phyloP scores from a whole-genome alignment of 2,113 vertebrate species.

The Notarius quadriscutis region DNA sequence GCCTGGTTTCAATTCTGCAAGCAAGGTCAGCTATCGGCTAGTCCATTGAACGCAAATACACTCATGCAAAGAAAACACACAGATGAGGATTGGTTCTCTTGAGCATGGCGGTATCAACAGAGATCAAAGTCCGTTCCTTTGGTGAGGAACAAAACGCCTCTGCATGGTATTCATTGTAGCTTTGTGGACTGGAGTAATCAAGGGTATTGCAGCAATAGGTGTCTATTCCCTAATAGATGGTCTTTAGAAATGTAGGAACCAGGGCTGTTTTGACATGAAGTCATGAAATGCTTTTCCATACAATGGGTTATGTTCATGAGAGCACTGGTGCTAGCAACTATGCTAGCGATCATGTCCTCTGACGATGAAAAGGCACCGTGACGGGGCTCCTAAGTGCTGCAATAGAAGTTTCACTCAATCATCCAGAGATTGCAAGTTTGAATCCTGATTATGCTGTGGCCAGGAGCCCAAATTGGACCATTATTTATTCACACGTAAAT shows the following conservation, averaged over 20 bases:
- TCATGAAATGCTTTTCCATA: neutral
- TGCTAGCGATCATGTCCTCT: too few species aligned
- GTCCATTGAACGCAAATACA: constrained; percentile 46
- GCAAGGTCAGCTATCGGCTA: constrained; percentile 64
- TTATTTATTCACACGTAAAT: too few species aligned
- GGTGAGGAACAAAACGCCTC: constrained; percentile 17
- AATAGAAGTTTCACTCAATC: too few species aligned
- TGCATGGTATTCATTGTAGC: neutral
- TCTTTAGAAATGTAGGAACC: too few species aligned
- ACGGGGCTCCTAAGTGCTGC: too few species aligned
- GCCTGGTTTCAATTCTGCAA: constrained; percentile 62
- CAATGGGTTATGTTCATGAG: neutral
- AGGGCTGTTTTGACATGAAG: neutral
- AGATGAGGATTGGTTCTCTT: neutral
- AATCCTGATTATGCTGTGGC: too few species aligned
- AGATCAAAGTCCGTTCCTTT: constrained; percentile 23
- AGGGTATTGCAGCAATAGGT: constrained; percentile 18
- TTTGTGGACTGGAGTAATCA: neutral
- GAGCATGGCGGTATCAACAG: neutral
- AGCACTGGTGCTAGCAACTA: neutral
- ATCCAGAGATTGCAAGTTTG: too few species aligned
- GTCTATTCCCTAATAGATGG: neutral
- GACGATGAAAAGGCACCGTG: too few species aligned
- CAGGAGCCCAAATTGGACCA: too few species aligned
- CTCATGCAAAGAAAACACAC: constrained; percentile 27